phyloP scores from a whole-genome alignment of 2,888 invertebrate species.

The Acanthosepion lycidas region DNA sequence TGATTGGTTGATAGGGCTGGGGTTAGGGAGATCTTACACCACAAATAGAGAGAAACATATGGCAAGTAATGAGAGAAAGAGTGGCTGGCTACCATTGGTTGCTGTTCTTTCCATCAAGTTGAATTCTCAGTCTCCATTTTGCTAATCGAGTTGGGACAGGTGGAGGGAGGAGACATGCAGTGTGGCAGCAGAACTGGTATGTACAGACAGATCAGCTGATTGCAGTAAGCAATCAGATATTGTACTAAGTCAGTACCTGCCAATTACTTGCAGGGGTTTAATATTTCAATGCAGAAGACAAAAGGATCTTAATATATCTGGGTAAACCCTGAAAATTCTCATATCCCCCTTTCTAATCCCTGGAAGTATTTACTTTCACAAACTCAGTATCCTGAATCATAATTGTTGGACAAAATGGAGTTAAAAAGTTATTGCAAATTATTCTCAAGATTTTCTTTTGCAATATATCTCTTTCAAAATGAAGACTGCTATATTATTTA shows the following conservation, averaged over 20 bases:
- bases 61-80: background rate
- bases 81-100: constrained; percentile 10
- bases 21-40: background rate
- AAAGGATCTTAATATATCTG: no score
- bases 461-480: no score
- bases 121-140: background rate
- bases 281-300: no score
- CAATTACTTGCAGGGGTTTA: no score
- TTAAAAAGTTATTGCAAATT: no score
- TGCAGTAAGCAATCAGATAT: background rate
- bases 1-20: background rate
- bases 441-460: no score
- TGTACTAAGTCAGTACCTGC: background rate
- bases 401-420: no score
- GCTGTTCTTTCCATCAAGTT: background rate
- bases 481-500: no score
- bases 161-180: background rate
- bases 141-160: background rate
- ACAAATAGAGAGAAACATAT: constrained; percentile 33
- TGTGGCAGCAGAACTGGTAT: background rate
- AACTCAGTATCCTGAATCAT: no score
- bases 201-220: constrained; percentile 15
- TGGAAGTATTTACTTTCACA: no score
- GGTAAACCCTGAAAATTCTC: no score
- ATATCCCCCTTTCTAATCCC: no score